Percentiles rank a stretch among this genome's conserved stretches.
Conservation (phyloP, 1,140 invertebrate species). For the Lepidurus arcticus region DNA sequence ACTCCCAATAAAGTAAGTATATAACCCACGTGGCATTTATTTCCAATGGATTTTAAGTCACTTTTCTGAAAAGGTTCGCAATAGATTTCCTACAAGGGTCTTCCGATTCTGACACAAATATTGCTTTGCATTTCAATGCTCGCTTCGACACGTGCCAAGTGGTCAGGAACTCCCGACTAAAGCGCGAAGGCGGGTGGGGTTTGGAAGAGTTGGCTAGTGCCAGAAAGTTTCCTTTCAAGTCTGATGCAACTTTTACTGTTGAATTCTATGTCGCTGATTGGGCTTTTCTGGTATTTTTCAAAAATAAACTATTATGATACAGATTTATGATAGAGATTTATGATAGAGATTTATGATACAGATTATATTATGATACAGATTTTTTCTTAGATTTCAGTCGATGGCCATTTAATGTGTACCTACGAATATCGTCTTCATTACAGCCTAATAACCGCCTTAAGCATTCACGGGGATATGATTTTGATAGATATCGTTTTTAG, state of each 20-base stretch:
- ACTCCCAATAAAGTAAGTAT: neutral
- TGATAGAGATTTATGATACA: neutral
- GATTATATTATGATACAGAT: neutral
- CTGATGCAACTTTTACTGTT: neutral
- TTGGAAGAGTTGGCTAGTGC: neutral
- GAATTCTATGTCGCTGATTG: neutral
- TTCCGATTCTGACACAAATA: neutral
- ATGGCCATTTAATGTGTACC: neutral
- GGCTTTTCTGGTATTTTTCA: neutral
- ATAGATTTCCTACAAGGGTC: neutral
- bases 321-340: too few species aligned
- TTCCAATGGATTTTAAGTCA: neutral
- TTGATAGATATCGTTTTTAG: neutral
- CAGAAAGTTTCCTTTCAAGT: neutral
- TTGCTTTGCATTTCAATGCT: constrained; percentile 2
- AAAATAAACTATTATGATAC: neutral
- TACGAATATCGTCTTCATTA: constrained; percentile 4
- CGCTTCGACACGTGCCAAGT: constrained; percentile 3
- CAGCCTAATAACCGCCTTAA: neutral
- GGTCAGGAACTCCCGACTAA: neutral
- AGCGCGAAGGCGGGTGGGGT: neutral
- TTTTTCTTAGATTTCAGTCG: neutral
- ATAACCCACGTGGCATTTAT: neutral
- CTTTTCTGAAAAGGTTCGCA: neutral
- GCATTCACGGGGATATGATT: neutral